Evolutionary conservation across 1,140 invertebrate genomes (phyloP).

Genomic region (Lasioglossum baleicum): DNA sequence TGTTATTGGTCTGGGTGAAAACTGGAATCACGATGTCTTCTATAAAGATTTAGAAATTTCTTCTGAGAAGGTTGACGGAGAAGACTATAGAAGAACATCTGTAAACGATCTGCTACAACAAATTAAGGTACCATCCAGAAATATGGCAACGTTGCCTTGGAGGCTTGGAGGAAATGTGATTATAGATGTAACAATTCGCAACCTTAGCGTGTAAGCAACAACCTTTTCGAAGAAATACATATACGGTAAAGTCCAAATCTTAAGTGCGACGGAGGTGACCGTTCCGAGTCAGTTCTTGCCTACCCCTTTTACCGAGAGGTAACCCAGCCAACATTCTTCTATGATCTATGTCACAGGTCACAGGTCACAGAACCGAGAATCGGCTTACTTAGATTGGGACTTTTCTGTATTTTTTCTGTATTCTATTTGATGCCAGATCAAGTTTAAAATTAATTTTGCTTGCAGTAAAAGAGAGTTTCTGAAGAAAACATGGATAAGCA

Average conservation of each 20-base stretch:
- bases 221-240: background rate
- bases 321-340: too few species aligned
- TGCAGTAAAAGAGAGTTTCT: constrained; percentile 53
- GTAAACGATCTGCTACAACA: constrained; percentile 55
- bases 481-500: constrained; percentile 36
- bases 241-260: too few species aligned
- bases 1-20: constrained; percentile 53
- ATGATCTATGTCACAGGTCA: too few species aligned
- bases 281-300: too few species aligned
- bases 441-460: constrained; percentile 12
- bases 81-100: constrained; percentile 48
- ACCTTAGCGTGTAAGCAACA: constrained; percentile 48
- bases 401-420: background rate
- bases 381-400: too few species aligned
- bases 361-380: too few species aligned
- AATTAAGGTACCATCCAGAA: constrained; percentile 56
- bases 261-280: too few species aligned
- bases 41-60: constrained; percentile 66
- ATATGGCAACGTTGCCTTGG: constrained; percentile 46
- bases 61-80: constrained; percentile 29
- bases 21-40: constrained; percentile 57
- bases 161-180: constrained; percentile 47
- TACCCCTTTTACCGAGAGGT: too few species aligned
- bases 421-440: background rate
- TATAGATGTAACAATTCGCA: constrained; percentile 51